Evolutionary conservation across 2,888 invertebrate genomes (phyloP), one percentile per base, ranked within the genome.

Genomic region (Congeria kusceri): DNA sequence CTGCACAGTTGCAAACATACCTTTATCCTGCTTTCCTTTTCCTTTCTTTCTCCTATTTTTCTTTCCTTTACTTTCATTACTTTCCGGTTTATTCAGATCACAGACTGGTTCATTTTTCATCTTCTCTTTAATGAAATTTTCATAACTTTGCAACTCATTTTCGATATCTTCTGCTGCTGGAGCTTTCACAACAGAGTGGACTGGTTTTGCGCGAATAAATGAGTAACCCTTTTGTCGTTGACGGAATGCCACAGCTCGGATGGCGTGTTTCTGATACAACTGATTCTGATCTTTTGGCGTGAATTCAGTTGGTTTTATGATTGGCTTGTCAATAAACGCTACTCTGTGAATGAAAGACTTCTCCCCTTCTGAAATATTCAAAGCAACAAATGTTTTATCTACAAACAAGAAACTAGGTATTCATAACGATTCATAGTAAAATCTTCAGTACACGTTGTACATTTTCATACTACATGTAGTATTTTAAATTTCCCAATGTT

Each of bases 251-350:
- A 84, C 64, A 15, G 85, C 65, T 72, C 82, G 81, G 49, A 90
- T 63, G 1, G 89, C 90, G 66, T 82, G 74, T 67, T 90, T 91
- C 73, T 88, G 85, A 63, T 80, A 90, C 47, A 82, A 62, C 3
- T 83, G 72, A 39, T 89, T 89, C 72, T 82, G 88, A 28, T 88
- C 86, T 69, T 86, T 71, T 2, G 75, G 65, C 1, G 78, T 77
- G 25, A 83, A 56, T 20, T 79, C 49, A n/a, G 79, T 70, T 20
- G 71, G 44, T 49, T 70, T 69, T 9, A 77, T 70, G 39, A 91
- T 76, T 39, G 91, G 89, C 61, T 89, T 88, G 70, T 91, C 90
- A 53, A 91, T 76, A 71, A 82, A 91, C 13, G 90, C 86, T 11
- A 89, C 84, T 58, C 86, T 87, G 56, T 88, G 87, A 18, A 71